Conservation (phyloP, 2,888 invertebrate genomes). For the Invenusta paracnida region DNA sequence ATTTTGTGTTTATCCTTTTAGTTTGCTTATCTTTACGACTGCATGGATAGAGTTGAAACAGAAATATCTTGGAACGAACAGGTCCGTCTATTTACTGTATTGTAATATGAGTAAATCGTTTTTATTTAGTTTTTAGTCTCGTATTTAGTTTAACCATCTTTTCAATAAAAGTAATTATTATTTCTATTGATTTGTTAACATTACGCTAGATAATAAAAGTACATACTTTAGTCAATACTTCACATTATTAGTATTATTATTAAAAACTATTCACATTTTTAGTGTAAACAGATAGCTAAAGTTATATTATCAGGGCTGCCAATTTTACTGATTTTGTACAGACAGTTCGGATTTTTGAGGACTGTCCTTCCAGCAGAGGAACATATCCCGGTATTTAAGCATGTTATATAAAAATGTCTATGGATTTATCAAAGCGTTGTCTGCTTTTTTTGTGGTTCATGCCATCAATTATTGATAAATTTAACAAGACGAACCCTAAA, state of each 20-base stretch:
- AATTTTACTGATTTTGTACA: background rate
- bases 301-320: background rate
- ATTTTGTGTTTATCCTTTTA: slow-evolving; percentile 62
- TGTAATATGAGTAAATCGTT: no score
- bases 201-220: no score
- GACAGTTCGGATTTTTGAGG: background rate
- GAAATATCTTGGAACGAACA: slow-evolving; percentile 63
- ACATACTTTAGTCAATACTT: no score
- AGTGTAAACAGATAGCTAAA: no score
- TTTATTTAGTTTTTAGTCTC: no score
- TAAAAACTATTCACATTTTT: no score
- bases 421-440: background rate
- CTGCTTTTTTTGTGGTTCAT: background rate
- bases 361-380: background rate
- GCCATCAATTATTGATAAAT: background rate
- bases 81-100: no score
- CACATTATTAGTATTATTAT: no score
- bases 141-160: no score
- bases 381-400: background rate
- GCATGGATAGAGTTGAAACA: slow-evolving; percentile 89
- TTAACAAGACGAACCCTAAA: background rate
- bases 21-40: slow-evolving; percentile 83
- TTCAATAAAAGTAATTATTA: no score
- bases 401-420: background rate
- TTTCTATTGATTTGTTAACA: no score